Percentiles rank a stretch among this genome's conserved stretches.
Evolutionary conservation across 2,888 invertebrate genomes (phyloP).

Genomic region (Pandemis heparana): DNA sequence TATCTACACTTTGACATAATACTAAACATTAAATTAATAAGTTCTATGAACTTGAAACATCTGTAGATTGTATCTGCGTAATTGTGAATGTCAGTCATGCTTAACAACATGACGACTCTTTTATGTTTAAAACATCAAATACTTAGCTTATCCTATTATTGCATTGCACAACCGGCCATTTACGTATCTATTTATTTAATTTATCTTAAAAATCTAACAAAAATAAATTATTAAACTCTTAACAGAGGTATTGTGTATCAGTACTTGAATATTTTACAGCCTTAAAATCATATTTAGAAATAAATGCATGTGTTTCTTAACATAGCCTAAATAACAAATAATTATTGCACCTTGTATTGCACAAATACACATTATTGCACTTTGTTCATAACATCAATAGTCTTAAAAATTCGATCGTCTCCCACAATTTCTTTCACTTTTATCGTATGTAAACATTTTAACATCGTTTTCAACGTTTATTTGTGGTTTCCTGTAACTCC

Average conservation of each 20-base stretch:
- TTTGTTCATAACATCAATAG: conserved; percentile 49
- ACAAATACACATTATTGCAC: conserved; percentile 64
- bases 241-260: conserved; percentile 42
- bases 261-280: conserved; percentile 40
- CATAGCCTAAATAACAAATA: conserved; percentile 16
- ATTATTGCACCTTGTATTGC: conserved; percentile 71
- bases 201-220: conserved; percentile 45
- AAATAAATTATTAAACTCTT: conserved; percentile 36
- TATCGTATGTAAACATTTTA: conserved; percentile 53
- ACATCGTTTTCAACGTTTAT: conserved; percentile 59
- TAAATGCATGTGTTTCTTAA: conserved; percentile 24
- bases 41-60: conserved; percentile 19
- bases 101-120: conserved; percentile 21
- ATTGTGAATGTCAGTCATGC: conserved; percentile 25
- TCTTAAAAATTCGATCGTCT: conserved; percentile 51
- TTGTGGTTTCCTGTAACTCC: conserved; percentile 87
- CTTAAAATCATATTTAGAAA: background rate
- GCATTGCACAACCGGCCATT: conserved; percentile 84
- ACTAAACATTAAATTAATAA: conserved; percentile 4
- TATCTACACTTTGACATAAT: background rate
- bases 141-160: conserved; percentile 67
- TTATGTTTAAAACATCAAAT: conserved; percentile 40
- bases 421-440: conserved; percentile 58
- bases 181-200: conserved; percentile 29
- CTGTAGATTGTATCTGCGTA: conserved; percentile 43